These are phyloP conservation scores for Metellina segmentata DNA, from an alignment of 2,888 invertebrate genomes.

Conservation along the genomic window DNA sequence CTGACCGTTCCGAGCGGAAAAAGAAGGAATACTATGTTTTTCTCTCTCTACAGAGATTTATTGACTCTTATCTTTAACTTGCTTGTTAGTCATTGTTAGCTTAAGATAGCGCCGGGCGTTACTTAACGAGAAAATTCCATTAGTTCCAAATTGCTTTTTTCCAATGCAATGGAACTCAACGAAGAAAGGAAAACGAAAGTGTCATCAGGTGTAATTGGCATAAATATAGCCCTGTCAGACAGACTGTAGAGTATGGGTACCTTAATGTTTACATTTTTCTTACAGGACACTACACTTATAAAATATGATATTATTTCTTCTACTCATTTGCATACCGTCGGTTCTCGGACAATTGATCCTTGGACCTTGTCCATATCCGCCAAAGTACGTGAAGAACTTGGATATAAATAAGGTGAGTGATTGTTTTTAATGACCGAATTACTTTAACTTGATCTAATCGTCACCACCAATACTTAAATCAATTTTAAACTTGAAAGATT, in stretches of 20 bases:
- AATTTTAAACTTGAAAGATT: too few species aligned
- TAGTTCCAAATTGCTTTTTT: constrained; percentile 5
- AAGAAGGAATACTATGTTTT: background rate
- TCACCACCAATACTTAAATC: too few species aligned
- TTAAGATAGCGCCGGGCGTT: constrained; percentile 19
- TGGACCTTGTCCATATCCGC: constrained; percentile 43
- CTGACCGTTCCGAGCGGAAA: background rate
- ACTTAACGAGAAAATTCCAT: background rate
- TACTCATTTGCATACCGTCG: constrained; percentile 15
- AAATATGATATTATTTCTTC: constrained; percentile 10
- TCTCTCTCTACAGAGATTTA: background rate
- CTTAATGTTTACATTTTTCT: too few species aligned
- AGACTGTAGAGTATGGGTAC: too few species aligned
- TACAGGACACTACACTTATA: background rate
- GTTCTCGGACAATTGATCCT: constrained; percentile 38
- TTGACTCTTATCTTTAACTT: background rate
- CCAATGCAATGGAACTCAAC: too few species aligned
- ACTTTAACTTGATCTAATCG: too few species aligned
- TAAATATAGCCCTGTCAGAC: too few species aligned
- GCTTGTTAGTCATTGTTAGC: constrained; percentile 39
- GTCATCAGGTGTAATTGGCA: too few species aligned
- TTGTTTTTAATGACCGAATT: too few species aligned
- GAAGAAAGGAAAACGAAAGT: too few species aligned
- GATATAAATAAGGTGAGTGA: constrained; percentile 53
- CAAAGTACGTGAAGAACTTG: constrained; percentile 23